Base-by-base conservation (phyloP, 2,797 vertebrate species). In the Phylloscopus collybita region DNA sequence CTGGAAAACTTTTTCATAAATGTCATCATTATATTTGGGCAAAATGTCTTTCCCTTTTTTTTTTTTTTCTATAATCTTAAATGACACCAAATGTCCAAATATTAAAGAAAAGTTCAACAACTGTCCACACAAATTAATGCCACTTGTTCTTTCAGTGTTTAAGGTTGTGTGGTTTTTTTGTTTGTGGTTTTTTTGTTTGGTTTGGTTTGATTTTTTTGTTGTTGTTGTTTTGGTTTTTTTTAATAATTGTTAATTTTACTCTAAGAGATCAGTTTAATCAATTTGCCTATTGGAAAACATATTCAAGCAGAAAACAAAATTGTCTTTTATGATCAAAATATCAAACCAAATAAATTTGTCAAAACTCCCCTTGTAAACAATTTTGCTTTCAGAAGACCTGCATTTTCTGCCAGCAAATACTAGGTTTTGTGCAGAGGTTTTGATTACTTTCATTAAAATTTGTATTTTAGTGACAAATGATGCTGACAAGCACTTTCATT, bases 381-480 rank as follows among this genome's bases (percentile, higher is more conserved):
- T 62, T 70, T 83, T 82, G 2, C 3, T 61, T 56, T 81, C 51
- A 86, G 38, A 59, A 53, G 29, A 60, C 2, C 11, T 3, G 4
- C 1, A 42, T 91, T 84, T 80, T 84, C 57, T 86, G 45, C 16
- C 45, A 71, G 54, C 3, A 73, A 83, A 78, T 29, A 40, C 15
- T 51, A 67, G 27, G 8, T 56, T 25, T 87, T 59, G 17, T 34
- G n/a, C 26, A 75, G 79, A 89, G 45, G 27, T 81, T 91, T 92
- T 66, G 17, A 91, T 91, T 89, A 56, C 72, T 92, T 84, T 50
- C 53, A 45, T 34, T 80, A 78, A 86, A 90, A 80, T 56, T 86
- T 74, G 18, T 69, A 42, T 79, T 93, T 91, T 40, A 49, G 9
- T 75, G 29, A 75, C 23, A 79, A 85, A 90, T 69, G 4, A 85